Evolutionary conservation across 1,140 invertebrate genomes (phyloP).

Genomic region (Nixonia krombeini): DNA sequence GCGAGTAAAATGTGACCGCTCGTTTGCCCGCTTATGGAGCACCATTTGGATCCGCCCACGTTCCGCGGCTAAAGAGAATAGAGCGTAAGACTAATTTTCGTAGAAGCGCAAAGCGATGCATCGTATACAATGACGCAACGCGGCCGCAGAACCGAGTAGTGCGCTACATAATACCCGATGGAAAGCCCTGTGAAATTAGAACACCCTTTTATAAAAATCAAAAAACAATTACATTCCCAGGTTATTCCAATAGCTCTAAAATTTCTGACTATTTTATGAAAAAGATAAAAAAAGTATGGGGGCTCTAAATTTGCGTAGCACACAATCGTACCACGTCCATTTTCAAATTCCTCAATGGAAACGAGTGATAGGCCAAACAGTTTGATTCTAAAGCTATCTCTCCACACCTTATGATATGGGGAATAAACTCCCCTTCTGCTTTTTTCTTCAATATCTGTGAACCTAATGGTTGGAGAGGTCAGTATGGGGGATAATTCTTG

Average conservation of each 20-base stretch:
- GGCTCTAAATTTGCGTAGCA: no score
- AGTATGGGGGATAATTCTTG: no score
- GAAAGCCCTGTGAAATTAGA: neutral
- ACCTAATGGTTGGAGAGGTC: no score
- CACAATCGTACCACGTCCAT: no score
- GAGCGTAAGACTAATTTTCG: conserved; percentile 19
- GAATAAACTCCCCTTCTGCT: no score
- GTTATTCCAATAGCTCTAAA: neutral
- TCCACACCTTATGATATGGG: no score
- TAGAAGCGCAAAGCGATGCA: conserved; percentile 4
- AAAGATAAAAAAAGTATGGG: no score
- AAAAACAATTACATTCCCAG: neutral
- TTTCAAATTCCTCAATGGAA: no score
- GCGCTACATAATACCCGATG: no score
- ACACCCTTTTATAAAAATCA: neutral
- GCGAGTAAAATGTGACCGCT: conserved; percentile 13
- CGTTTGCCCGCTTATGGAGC: conserved; percentile 6
- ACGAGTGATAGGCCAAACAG: no score
- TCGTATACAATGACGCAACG: conserved; percentile 13
- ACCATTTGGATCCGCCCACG: conserved; percentile 26
- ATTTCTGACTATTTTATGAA: neutral
- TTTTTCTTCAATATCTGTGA: no score
- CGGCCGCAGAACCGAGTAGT: neutral
- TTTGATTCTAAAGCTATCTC: no score
- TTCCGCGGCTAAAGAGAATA: conserved; percentile 3